Base-by-base conservation (phyloP, 2,113 vertebrate species). In the Antechinus flavipes region DNA sequence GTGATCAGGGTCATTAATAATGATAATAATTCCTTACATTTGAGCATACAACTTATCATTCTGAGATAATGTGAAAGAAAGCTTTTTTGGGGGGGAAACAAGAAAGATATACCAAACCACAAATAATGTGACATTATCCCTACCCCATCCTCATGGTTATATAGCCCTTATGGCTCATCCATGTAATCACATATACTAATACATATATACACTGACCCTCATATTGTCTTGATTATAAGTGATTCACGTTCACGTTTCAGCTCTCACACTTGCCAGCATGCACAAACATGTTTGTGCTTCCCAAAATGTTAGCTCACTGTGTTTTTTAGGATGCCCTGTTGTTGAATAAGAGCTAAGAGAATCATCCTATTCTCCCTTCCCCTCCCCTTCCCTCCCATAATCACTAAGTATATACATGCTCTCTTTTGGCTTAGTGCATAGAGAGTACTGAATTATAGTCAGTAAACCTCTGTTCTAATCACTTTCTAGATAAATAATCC, bases 251-350 rank as follows among this genome's bases (percentile, higher is more conserved):
- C 68, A 84, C 35, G 19, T 84, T 84, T 14, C 35, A 84, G n/a
- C 68, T 54, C 91, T 54, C 94, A 53, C 89, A 93, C 91, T 49
- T 23, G 12, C 68, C 24, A 47, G 14, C 30, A 42, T 19, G 76
- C 92, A 53, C n/a, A 54, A 54, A 94, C 53, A 52, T 61, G 54
- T 92, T 92, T 27, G 7, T 90, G 53, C 91, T 94, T 91, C 22
- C 91, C 42, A 54, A 96, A 76, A 76, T 76, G 35, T n/a, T n/a
- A 76, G 68, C 35, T 84, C 35, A 84, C 3, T 68, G 68, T 35
- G 16, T 84, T 84, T n/a, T 35, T 42, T 19, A 84, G 68, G 14
- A 42, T 84, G 35, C n/a, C n/a, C 35, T 42, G 1, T 84, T n/a
- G 35, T 84, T 84, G 22, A 84, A 84, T 19, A 84, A 84, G n/a